phyloP scores from a whole-genome alignment of 2,888 invertebrate species.

The Machimus atricapillus region DNA sequence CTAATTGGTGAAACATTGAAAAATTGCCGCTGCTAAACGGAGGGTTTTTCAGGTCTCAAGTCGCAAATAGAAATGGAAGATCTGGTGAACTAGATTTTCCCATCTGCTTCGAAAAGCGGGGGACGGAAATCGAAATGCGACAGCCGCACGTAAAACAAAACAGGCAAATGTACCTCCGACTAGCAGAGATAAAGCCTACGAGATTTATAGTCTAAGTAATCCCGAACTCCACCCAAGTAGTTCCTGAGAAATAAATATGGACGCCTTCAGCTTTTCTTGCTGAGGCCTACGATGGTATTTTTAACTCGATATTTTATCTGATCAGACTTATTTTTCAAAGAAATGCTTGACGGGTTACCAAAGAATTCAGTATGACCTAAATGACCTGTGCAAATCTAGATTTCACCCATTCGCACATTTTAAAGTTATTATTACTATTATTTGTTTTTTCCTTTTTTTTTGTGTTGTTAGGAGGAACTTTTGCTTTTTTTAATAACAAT shows the following conservation, averaged over 20 bases:
- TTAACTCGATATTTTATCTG: background rate
- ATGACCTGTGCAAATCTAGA: background rate
- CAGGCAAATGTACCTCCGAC: background rate
- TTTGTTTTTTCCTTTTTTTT: too few species aligned
- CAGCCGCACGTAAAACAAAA: background rate
- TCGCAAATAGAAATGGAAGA: background rate
- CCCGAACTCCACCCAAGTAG: constrained; percentile 2
- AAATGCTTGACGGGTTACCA: background rate
- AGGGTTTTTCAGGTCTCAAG: background rate
- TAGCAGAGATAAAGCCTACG: background rate
- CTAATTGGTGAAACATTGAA: constrained; percentile 7
- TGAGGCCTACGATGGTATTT: background rate
- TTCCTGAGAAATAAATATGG: constrained; percentile 16
- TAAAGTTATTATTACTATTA: too few species aligned
- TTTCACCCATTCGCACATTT: too few species aligned
- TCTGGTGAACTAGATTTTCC: background rate
- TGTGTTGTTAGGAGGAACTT: too few species aligned
- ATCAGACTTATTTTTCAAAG: background rate
- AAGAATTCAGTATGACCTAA: background rate
- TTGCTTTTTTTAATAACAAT: too few species aligned
- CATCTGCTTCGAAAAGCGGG: background rate
- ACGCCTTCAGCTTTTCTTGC: constrained; percentile 36
- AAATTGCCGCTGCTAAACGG: background rate
- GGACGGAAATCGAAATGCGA: background rate
- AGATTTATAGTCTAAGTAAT: constrained; percentile 11